Evolutionary conservation across 1,140 invertebrate species (phyloP).

Genomic region (Oryzaephilus surinamensis): DNA sequence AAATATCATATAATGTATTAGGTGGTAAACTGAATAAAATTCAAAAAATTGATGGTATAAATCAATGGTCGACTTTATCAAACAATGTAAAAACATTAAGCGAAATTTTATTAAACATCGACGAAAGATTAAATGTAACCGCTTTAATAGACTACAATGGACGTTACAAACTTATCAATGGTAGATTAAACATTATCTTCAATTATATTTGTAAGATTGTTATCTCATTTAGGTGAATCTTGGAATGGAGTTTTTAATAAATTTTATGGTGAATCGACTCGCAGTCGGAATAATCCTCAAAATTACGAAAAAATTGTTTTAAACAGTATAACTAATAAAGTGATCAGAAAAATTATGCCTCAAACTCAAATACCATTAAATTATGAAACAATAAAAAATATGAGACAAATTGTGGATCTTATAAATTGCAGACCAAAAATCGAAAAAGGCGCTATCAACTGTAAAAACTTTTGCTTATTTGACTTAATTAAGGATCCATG

Average conservation of each 20-base stretch:
- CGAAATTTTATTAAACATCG: constrained; percentile 76
- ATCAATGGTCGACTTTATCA: constrained; percentile 56
- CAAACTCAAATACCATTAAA: constrained; percentile 11
- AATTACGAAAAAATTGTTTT: constrained; percentile 44
- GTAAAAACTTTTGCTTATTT: constrained; percentile 52
- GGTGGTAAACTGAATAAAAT: constrained; percentile 37
- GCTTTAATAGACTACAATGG: constrained; percentile 62
- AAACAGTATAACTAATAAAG: constrained; percentile 38
- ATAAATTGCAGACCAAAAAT: background rate
- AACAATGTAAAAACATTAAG: constrained; percentile 43
- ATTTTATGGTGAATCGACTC: constrained; percentile 69
- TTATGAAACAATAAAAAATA: background rate
- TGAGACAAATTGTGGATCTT: constrained; percentile 12
- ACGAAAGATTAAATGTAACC: constrained; percentile 58
- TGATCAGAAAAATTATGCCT: constrained; percentile 39
- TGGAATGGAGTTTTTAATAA: constrained; percentile 6
- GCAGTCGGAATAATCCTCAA: constrained; percentile 31
- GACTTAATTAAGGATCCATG: constrained; percentile 73
- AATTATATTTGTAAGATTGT: background rate
- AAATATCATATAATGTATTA: constrained; percentile 6
- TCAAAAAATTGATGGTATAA: constrained; percentile 55
- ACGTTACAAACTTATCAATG: constrained; percentile 56
- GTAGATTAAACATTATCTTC: constrained; percentile 25
- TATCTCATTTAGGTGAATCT: background rate
- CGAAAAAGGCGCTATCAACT: background rate